Evolutionary conservation across 2,888 invertebrate species (phyloP), one percentile per base, ranked within the genome.

Genomic region (Macrosoma leucophasiata): DNA sequence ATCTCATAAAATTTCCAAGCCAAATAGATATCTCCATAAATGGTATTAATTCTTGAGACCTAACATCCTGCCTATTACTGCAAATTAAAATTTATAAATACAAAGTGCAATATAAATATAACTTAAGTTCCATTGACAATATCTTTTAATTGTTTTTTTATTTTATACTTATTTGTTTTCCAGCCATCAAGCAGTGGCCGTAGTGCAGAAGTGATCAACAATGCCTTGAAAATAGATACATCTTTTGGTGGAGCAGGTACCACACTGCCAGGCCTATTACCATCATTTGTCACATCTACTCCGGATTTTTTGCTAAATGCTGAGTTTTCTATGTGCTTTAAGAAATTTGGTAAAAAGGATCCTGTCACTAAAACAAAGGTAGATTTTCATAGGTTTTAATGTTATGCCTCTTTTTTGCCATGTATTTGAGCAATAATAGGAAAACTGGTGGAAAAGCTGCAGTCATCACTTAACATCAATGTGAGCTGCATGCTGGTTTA

Each of bases 151-250:
- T 23, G n/a, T 21, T 26, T 29, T 13, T 17, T 27, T 23, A 14
- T 14, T n/a, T n/a, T 27, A 10, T 3, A 37, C 8, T 19, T 22
- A 6, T 11, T 13, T 11, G 13, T 26, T 7, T 24, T 29, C 7
- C 62, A 97, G 96, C 96, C 96, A 2, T 95, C 96, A 11, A 96
- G 91, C 63, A 96, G 96, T 65, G 92, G 94, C 8, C 89, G 96
- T 30, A 95, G 94, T 67, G 96, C 96, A 0, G 93, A 95, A 61
- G 79, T 95, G 10, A 79, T 96, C 20, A 89, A 87, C 22, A 62
- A 81, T 86, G 38, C 87, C 86, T 28, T 56, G 9, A 59, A 53
- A 10, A 25, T 62, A 3, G 65, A 49, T 18, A 1, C 52, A 49
- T 3, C 39, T 50, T 32, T 39, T 55, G 29, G 43, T 41, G 1